These are phyloP conservation scores for Xenentodon cancila DNA, from an alignment of 2,797 vertebrate species.

Conservation along the genomic window DNA sequence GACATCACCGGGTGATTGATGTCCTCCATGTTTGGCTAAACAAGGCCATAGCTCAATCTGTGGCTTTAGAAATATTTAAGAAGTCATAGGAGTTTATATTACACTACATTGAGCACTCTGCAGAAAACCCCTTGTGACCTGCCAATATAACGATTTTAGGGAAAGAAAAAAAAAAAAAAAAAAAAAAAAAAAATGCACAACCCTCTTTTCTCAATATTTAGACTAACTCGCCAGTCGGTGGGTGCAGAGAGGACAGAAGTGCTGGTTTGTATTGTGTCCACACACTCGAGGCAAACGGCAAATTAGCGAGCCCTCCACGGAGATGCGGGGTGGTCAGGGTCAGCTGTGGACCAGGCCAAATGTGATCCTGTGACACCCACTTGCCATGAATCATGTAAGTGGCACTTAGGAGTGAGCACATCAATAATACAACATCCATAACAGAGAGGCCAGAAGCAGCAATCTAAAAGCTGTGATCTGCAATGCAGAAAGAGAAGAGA, in stretches of 20 bases:
- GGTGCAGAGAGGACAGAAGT: conserved; percentile 24
- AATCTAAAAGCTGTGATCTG: conserved; percentile 43
- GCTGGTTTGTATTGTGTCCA: conserved; percentile 27
- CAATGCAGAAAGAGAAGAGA: conserved; percentile 7
- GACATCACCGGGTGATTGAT: conserved; percentile 30
- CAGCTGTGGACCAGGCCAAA: conserved; percentile 21
- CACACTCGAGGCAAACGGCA: neutral
- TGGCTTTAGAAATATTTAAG: conserved; percentile 28
- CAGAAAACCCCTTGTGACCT: neutral
- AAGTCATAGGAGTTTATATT: conserved; percentile 8
- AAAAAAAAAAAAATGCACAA: conserved; percentile 2
- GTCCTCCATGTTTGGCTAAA: conserved; percentile 21
- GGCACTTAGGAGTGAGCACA: conserved; percentile 44
- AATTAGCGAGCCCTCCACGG: conserved; percentile 17
- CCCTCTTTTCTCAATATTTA: conserved; percentile 9
- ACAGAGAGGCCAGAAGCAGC: conserved; percentile 38
- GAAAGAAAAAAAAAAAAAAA: neutral
- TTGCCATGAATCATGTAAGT: conserved; percentile 41
- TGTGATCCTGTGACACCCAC: conserved; percentile 49
- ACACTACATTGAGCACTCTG: neutral
- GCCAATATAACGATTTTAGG: neutral
- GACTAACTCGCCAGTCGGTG: conserved; percentile 40
- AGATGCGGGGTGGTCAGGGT: conserved; percentile 18
- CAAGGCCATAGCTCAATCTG: conserved; percentile 3
- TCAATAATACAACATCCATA: conserved; percentile 63